Conservation (phyloP, 2,797 vertebrate species). For the Propithecus deckenii region DNA sequence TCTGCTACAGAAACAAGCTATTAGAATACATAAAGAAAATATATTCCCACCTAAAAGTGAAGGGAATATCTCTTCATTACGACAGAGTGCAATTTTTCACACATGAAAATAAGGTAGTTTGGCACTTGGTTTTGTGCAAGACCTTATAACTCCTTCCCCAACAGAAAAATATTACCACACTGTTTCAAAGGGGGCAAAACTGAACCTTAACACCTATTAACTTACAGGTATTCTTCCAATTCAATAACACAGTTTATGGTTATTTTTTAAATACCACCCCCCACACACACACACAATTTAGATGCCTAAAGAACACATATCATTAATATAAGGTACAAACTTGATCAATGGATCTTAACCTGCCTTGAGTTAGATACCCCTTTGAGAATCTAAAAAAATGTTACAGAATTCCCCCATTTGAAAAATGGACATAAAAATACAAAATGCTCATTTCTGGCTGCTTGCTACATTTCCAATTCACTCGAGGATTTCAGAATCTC, state of each 20-base stretch:
- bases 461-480: neutral
- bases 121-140: neutral
- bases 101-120: slow-evolving; percentile 9
- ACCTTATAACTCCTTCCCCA: neutral
- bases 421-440: neutral
- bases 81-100: neutral
- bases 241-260: neutral
- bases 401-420: neutral
- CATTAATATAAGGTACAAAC: neutral
- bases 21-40: neutral
- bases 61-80: slow-evolving; percentile 4
- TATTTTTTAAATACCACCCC: neutral
- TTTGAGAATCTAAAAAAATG: neutral
- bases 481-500: neutral
- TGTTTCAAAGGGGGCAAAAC: slow-evolving; percentile 18
- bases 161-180: neutral
- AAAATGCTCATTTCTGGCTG: neutral
- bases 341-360: neutral
- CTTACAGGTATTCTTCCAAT: neutral
- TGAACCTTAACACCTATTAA: neutral
- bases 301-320: neutral
- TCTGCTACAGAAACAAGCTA: slow-evolving; percentile 24
- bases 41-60: slow-evolving; percentile 34
- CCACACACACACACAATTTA: neutral
- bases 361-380: neutral